phyloP scores from a whole-genome alignment of 2,797 vertebrate species.

The Hippocampus kuda region DNA sequence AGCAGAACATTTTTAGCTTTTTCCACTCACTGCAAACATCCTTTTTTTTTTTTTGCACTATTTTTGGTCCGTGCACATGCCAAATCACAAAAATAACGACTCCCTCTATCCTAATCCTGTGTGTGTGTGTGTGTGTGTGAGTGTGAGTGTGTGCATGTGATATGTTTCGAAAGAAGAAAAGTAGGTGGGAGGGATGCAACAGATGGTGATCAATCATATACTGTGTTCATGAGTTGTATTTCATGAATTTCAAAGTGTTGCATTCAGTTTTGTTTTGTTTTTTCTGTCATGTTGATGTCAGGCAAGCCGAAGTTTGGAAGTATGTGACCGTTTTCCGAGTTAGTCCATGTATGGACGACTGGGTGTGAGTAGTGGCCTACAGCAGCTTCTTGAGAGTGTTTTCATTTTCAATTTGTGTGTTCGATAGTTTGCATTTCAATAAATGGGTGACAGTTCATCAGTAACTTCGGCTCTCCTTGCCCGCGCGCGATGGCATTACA shows the following conservation, averaged over 20 bases:
- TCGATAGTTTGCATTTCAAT: too few species aligned
- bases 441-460: too few species aligned
- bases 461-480: too few species aligned
- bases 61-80: constrained; percentile 35
- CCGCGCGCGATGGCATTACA: too few species aligned
- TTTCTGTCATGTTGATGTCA: not conserved
- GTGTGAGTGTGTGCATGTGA: not conserved
- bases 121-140: not conserved
- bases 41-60: constrained; percentile 12
- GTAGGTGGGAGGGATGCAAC: not conserved
- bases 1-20: constrained; percentile 9
- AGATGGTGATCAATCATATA: not conserved
- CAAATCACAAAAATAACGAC: constrained; percentile 49
- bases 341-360: too few species aligned
- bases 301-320: not conserved
- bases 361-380: too few species aligned
- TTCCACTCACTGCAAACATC: constrained; percentile 1
- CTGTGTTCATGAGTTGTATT: not conserved
- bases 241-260: not conserved
- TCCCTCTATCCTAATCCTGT: constrained; percentile 37
- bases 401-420: too few species aligned
- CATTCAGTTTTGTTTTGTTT: not conserved
- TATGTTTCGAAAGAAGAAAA: not conserved
- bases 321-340: too few species aligned
- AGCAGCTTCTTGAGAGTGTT: not conserved